Conservation (phyloP, 2,888 invertebrate species). For the Frankliniella fusca region DNA sequence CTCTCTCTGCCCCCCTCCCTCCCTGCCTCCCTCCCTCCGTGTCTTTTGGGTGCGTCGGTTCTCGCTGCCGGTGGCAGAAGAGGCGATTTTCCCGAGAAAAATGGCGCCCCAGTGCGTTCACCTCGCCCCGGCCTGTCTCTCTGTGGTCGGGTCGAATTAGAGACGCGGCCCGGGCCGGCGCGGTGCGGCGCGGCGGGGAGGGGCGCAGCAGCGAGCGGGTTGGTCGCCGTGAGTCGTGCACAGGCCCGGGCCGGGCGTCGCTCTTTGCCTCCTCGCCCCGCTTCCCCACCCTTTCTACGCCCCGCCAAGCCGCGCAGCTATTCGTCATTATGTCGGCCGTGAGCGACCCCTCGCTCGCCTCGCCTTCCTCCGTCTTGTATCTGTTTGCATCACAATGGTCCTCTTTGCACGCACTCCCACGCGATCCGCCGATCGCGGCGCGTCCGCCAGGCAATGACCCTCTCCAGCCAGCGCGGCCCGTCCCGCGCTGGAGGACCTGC, state of each 20-base stretch:
- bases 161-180: slow-evolving; percentile 3
- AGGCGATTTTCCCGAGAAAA: slow-evolving; percentile 5
- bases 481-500: background rate
- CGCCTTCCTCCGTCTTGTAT: slow-evolving; percentile 29
- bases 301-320: slow-evolving; percentile 17
- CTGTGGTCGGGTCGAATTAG: slow-evolving; percentile 16
- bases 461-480: background rate
- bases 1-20: too few relatives aligned
- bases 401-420: slow-evolving; percentile 34
- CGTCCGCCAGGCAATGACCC: slow-evolving; percentile 41
- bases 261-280: slow-evolving; percentile 34
- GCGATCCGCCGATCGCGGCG: slow-evolving; percentile 43
- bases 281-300: slow-evolving; percentile 19
- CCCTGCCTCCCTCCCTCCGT: too few relatives aligned
- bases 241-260: background rate
- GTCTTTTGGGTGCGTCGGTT: too few relatives aligned
- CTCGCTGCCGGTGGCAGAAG: background rate
- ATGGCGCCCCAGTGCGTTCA: slow-evolving; percentile 15
- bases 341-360: slow-evolving; percentile 33
- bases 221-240: background rate
- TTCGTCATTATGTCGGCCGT: slow-evolving; percentile 28
- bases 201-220: background rate
- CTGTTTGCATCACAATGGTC: slow-evolving; percentile 28
- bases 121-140: background rate
- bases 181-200: too few relatives aligned